Evolutionary conservation across 2,888 invertebrate species (phyloP).

Genomic region (Caenorhabditis plicata): DNA sequence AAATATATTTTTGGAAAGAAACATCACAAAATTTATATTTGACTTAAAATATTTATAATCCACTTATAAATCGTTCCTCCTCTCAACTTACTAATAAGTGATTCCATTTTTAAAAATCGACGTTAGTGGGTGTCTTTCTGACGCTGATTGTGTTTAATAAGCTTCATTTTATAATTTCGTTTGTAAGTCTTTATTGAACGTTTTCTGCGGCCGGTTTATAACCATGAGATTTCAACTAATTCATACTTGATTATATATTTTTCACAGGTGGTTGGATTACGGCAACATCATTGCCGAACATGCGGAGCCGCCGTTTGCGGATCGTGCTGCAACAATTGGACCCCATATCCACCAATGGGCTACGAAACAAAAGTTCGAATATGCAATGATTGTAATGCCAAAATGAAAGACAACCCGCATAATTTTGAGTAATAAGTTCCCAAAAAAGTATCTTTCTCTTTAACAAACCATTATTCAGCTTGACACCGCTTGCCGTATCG

Average conservation of each 20-base stretch:
- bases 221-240: too few relatives aligned
- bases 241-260: conserved; percentile 2
- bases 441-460: not conserved
- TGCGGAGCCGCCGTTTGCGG: conserved; percentile 96
- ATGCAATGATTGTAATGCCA: conserved; percentile 82
- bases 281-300: conserved; percentile 71
- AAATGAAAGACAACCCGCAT: conserved; percentile 59
- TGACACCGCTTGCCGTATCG: conserved; percentile 87
- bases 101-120: too few relatives aligned
- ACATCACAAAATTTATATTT: too few relatives aligned
- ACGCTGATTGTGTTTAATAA: too few relatives aligned
- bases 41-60: too few relatives aligned
- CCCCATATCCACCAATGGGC: conserved; percentile 91
- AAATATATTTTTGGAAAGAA: not conserved
- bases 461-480: conserved; percentile 71
- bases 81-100: too few relatives aligned
- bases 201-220: too few relatives aligned
- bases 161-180: too few relatives aligned
- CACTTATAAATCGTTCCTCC: too few relatives aligned
- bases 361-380: conserved; percentile 96
- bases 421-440: conserved; percentile 54
- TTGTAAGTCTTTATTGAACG: too few relatives aligned
- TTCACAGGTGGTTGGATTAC: conserved; percentile 53
- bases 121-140: too few relatives aligned
- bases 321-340: conserved; percentile 82